phyloP scores from a whole-genome alignment of 2,797 vertebrate genomes.

The Anisognathus igniventris region DNA sequence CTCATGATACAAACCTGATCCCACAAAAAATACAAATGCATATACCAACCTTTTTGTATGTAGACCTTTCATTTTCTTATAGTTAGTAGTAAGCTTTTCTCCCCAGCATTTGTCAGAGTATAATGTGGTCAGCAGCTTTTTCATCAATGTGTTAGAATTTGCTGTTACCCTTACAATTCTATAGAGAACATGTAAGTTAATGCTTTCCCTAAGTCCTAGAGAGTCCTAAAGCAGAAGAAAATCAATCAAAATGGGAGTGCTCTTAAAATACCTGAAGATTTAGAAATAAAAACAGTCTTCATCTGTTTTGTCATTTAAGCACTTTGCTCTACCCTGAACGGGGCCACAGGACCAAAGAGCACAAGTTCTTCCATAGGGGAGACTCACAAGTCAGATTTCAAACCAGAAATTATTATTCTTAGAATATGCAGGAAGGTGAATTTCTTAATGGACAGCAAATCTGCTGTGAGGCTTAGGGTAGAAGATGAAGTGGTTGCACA shows the following conservation, averaged over 20 bases:
- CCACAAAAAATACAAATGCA: neutral
- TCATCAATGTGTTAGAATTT: neutral
- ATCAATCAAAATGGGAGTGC: neutral
- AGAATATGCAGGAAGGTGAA: neutral
- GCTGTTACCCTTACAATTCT: neutral
- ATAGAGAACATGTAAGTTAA: neutral
- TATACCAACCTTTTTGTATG: neutral
- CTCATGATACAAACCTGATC: neutral
- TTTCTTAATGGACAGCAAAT: conserved; percentile 5
- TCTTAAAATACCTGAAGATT: neutral
- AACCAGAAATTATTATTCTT: neutral
- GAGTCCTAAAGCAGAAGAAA: neutral
- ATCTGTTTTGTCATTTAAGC: neutral
- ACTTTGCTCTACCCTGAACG: neutral
- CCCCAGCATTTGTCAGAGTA: neutral
- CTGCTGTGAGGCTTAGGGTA: neutral
- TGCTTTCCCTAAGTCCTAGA: neutral
- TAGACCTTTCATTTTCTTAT: neutral
- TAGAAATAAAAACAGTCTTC: neutral
- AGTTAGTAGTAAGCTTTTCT: neutral
- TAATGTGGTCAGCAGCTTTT: neutral
- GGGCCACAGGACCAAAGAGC: neutral
- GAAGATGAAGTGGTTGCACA: neutral
- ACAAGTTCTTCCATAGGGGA: neutral
- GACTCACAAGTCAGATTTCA: conserved; percentile 1